phyloP scores from a whole-genome alignment of 2,113 vertebrate species.

The Myotis davidii region DNA sequence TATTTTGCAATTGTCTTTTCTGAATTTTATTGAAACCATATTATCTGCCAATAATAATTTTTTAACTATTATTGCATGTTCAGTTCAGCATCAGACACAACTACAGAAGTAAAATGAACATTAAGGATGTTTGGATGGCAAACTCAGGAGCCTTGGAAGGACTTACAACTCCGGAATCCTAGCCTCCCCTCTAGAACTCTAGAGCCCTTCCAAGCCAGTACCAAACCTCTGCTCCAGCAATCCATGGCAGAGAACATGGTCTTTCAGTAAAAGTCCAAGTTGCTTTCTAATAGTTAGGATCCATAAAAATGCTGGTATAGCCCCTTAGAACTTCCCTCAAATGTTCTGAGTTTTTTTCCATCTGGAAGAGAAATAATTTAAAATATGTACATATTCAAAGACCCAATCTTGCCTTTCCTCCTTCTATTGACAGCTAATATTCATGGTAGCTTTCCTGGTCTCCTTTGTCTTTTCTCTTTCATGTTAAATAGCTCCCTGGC shows the following conservation, averaged over 20 bases:
- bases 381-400: background rate
- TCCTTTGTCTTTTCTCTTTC: constrained; percentile 3
- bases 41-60: constrained; percentile 9
- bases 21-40: background rate
- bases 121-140: background rate
- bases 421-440: background rate
- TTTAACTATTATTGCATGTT: background rate
- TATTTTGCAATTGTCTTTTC: constrained; percentile 24
- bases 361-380: background rate
- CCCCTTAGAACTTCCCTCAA: background rate
- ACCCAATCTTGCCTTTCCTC: background rate
- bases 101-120: background rate
- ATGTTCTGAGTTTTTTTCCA: background rate
- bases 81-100: background rate
- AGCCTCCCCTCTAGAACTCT: background rate
- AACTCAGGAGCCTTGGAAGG: background rate
- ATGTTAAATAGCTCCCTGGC: background rate
- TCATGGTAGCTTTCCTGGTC: background rate
- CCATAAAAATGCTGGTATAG: background rate
- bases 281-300: background rate
- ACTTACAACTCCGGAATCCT: background rate
- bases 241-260: background rate
- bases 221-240: background rate
- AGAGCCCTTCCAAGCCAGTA: background rate
- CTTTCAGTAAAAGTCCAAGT: background rate